Base-by-base conservation (phyloP, 2,888 invertebrate genomes). In the Drosophila paranaensis region DNA sequence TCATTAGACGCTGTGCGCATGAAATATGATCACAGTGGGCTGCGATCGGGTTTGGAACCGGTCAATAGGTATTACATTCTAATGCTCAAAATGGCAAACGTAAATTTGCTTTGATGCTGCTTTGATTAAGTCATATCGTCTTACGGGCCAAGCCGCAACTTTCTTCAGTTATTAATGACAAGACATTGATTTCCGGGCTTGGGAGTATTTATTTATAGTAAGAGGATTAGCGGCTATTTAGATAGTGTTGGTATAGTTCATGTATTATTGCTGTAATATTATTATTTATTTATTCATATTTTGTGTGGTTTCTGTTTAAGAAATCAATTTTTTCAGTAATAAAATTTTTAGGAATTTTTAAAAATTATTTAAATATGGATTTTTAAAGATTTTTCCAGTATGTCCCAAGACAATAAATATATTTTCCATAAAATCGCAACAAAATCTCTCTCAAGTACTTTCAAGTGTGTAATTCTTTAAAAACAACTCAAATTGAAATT, bases 121-220 rank as follows among this genome's bases (percentile, higher is more conserved):
- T 75, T 82, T 85, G 74, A 85, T 88, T 81, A 70, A 81, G 72
- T 72, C 85, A 68, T 79, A 80, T 81, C 71, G 55, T 58, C 55
- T 84, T 88, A 70, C 66, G 13, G 16, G 14, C 20, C 72, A 54
- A 43, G 43, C 27, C n/a, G 40, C 60, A 30, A 57, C 67, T 74
- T 77, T 79, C 61, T 58, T 61, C 43, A 20, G 20, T 35, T 39
- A 43, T 27, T 25, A 27, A 25, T 55, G 37, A 60, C 37, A 39
- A 25, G 9, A 51, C 50, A 60, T 37, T 33, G 39, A 51, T 81
- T 86, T 85, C 76, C 73, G 69, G 64, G 43, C 43, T 33, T 6
- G n/a, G 13, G 13, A 11, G 8, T 1, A 20, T 50, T 27, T 40
- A 20, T 55, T 8, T n/a, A 14, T 33, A 33, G 30, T 11, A 10